Evolutionary conservation across 2,888 invertebrate species (phyloP), one percentile per base, ranked within the genome.

Genomic region (Orgyia antiqua): DNA sequence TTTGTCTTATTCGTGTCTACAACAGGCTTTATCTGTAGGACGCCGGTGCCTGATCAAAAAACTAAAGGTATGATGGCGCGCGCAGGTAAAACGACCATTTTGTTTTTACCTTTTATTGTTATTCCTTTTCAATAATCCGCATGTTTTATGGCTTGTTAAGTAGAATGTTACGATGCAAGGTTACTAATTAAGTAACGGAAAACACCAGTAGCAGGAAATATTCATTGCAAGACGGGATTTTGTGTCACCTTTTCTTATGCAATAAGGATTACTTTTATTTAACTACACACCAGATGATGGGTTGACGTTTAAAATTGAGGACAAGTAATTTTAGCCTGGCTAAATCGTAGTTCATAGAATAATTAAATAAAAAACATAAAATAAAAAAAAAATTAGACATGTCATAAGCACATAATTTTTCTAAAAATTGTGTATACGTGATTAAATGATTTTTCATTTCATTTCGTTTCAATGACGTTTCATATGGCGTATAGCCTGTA

Each of bases 1-100:
- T 79, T 83, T 83, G 79, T 83, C 72, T 84, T 80, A 77, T 74
- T 68, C 73, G 70, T 79, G 82, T 82, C 75, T 78, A 78, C 77
- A 75, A 69, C 64, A 67, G 70, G 66, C 71, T 70, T 70, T 75
- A 73, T 74, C 71, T 73, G 62, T 62, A 51, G 62, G 61, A 67
- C 65, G 68, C 65, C 66, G 60, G 52, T 57, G 60, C 58, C 51
- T 54, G 61, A 54, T 42, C 59, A 56, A 51, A 59, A 45, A 61
- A 64, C 60, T 68, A 70, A 58, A 59, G 61, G 59, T 52, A 54
- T 57, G 68, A 65, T 62, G 70, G 67, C 67, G 56, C 64, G 68
- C 72, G 70, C 80, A 82, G 82, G 80, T 80, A 79, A 72, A 53
- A 50, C 71, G 57, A 67, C 75, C 77, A 75, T 78, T 68, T 78